Percentiles rank a stretch among this genome's conserved stretches.
Evolutionary conservation across 2,888 invertebrate species (phyloP).

Genomic region (Argynnis bischoffii): DNA sequence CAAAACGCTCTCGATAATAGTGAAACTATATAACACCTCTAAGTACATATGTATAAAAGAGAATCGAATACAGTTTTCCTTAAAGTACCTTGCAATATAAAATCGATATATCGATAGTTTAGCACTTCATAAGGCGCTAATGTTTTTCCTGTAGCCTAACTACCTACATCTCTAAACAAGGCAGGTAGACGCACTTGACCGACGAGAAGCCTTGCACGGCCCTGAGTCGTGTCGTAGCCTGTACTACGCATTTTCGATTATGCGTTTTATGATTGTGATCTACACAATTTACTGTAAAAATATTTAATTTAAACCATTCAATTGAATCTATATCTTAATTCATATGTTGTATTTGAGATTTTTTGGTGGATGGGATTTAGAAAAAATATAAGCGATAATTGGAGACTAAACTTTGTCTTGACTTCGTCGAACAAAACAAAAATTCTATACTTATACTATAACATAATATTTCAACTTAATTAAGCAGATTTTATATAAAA

Average conservation of each 20-base stretch:
- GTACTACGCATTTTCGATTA: slow-evolving; percentile 31
- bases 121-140: slow-evolving; percentile 33
- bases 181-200: slow-evolving; percentile 65
- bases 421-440: too few relatives aligned
- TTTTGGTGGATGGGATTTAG: too few relatives aligned
- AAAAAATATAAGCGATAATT: too few relatives aligned
- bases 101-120: slow-evolving; percentile 18
- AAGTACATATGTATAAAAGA: background rate
- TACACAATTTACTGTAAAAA: background rate
- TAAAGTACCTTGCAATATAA: slow-evolving; percentile 13
- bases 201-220: slow-evolving; percentile 45
- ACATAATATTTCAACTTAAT: too few relatives aligned
- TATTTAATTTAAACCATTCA: too few relatives aligned
- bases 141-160: slow-evolving; percentile 38
- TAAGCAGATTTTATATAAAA: too few relatives aligned
- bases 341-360: too few relatives aligned
- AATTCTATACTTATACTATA: too few relatives aligned
- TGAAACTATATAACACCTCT: background rate
- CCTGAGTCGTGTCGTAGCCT: slow-evolving; percentile 45
- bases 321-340: too few relatives aligned
- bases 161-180: slow-evolving; percentile 45
- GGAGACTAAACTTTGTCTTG: too few relatives aligned
- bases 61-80: slow-evolving; percentile 13
- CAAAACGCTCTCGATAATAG: background rate
- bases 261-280: background rate